phyloP scores from a whole-genome alignment of 2,888 invertebrate genomes.

The Neoscelio sp. region DNA sequence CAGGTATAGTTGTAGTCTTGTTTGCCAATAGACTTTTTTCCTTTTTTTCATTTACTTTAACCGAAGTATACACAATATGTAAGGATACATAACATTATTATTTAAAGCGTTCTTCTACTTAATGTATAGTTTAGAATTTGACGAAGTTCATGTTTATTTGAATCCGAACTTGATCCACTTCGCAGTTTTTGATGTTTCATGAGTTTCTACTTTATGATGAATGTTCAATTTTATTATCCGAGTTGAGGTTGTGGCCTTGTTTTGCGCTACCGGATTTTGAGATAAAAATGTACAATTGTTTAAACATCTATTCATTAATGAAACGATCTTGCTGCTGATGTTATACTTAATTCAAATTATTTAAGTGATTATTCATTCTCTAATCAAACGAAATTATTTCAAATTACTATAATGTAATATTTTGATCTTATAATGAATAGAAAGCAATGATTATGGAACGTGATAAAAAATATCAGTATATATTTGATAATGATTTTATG shows the following conservation, averaged over 20 bases:
- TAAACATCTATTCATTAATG: no score
- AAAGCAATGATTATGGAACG: neutral
- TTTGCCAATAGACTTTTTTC: constrained; percentile 5
- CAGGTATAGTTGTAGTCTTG: no score
- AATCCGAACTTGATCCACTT: constrained; percentile 52
- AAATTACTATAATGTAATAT: no score
- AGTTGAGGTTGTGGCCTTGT: no score
- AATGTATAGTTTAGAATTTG: constrained; percentile 34
- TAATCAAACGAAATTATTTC: no score
- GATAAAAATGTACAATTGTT: no score
- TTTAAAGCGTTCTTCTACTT: constrained; percentile 20
- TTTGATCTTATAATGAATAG: neutral
- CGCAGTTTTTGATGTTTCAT: constrained; percentile 8
- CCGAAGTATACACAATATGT: constrained; percentile 16
- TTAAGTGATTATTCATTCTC: no score
- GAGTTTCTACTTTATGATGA: neutral
- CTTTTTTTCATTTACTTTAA: constrained; percentile 18
- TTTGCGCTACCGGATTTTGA: no score
- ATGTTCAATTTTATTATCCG: no score
- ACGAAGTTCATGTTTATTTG: constrained; percentile 45
- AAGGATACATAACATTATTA: constrained; percentile 29
- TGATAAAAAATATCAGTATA: neutral
- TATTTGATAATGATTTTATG: neutral
- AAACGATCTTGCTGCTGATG: no score
- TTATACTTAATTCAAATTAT: no score